Conservation (phyloP, 1,140 invertebrate genomes). For the Drosophila elegans region DNA sequence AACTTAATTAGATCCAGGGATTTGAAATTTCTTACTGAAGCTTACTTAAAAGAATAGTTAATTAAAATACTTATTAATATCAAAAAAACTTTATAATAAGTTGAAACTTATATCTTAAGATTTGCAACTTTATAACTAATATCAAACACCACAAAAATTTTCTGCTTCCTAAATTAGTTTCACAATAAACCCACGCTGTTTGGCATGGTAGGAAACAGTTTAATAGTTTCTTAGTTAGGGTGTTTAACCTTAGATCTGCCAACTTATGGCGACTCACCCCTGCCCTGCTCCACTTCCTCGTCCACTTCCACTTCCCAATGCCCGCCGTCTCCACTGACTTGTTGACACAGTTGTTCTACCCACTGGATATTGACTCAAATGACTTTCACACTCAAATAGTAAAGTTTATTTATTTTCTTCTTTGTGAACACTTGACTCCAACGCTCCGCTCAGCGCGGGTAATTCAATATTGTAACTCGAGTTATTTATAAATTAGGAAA, state of each 20-base stretch:
- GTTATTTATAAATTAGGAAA: conserved; percentile 64
- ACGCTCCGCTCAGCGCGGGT: conserved; percentile 21
- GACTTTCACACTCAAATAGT: conserved; percentile 62
- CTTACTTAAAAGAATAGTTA: too few species aligned
- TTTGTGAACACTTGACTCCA: conserved; percentile 32
- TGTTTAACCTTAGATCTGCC: conserved; percentile 33
- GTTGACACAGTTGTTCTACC: conserved; percentile 63
- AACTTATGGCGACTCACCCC: conserved; percentile 10
- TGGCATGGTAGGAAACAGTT: neutral
- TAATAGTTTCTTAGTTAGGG: conserved; percentile 14
- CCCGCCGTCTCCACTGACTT: conserved; percentile 4
- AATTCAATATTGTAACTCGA: conserved; percentile 50
- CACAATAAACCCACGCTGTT: neutral
- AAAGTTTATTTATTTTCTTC: conserved; percentile 41
- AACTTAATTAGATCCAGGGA: too few species aligned
- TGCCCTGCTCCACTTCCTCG: conserved; percentile 28
- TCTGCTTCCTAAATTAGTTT: neutral
- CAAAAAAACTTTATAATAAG: neutral
- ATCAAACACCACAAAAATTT: neutral
- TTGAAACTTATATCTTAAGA: too few species aligned
- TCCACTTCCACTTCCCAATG: conserved; percentile 1
- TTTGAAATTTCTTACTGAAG: too few species aligned
- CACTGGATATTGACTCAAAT: conserved; percentile 58
- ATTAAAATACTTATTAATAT: too few species aligned
- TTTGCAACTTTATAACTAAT: too few species aligned